Evolutionary conservation across 2,888 invertebrate genomes (phyloP).

Genomic region (Macaria liturata): DNA sequence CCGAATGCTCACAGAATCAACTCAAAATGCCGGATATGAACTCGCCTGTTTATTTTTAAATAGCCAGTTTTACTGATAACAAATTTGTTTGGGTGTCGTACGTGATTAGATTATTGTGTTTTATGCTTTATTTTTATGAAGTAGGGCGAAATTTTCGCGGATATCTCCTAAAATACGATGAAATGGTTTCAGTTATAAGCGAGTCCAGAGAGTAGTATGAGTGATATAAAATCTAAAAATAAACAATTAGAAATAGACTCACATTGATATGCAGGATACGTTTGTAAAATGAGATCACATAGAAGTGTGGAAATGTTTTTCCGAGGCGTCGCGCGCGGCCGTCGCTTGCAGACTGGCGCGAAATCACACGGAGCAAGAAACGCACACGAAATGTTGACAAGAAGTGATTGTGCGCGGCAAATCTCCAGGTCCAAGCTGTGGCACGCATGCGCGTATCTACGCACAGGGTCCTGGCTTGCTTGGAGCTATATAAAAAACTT

Average conservation of each 20-base stretch:
- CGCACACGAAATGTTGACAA: constrained; percentile 52
- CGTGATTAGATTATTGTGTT: too few species aligned
- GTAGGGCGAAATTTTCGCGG: too few species aligned
- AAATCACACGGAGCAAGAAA: constrained; percentile 35
- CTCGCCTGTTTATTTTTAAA: too few species aligned
- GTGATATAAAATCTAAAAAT: constrained; percentile 6
- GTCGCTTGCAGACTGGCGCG: constrained; percentile 61
- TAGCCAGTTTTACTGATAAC: too few species aligned
- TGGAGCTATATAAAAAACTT: too few species aligned
- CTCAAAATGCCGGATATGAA: constrained; percentile 15
- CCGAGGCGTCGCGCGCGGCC: constrained; percentile 51
- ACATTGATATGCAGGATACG: constrained; percentile 52
- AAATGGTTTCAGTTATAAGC: too few species aligned
- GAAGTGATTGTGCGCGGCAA: constrained; percentile 34
- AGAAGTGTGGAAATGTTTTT: constrained; percentile 42
- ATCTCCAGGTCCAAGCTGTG: constrained; percentile 19
- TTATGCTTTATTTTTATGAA: too few species aligned
- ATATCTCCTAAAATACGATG: too few species aligned
- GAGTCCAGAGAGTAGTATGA: too few species aligned
- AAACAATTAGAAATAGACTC: constrained; percentile 44
- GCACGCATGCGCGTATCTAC: constrained; percentile 31
- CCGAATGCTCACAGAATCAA: constrained; percentile 30
- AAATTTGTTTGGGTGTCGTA: too few species aligned
- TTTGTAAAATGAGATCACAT: constrained; percentile 62
- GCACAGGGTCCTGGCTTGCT: too few species aligned